phyloP scores from a whole-genome alignment of 1,140 invertebrate species.

The Carposina sasakii region DNA sequence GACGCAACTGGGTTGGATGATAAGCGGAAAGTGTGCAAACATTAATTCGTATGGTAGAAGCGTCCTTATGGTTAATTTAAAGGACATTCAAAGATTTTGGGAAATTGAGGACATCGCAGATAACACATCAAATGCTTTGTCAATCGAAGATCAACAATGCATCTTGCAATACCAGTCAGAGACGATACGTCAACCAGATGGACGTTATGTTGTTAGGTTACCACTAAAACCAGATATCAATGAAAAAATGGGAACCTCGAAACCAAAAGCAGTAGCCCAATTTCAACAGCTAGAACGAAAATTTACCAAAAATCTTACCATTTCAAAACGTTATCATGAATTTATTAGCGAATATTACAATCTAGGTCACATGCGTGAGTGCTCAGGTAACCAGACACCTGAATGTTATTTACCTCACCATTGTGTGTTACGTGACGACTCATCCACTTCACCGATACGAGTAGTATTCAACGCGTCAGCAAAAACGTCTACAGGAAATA shows the following conservation, averaged over 20 bases:
- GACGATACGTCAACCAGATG: background rate
- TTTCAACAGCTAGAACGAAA: conserved; percentile 7
- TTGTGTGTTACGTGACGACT: background rate
- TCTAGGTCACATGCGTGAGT: conserved; percentile 1
- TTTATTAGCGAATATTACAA: conserved; percentile 9
- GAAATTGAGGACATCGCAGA: conserved; percentile 8
- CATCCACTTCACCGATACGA: background rate
- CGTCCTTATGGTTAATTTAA: conserved; percentile 7
- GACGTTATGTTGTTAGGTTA: conserved; percentile 10
- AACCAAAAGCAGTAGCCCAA: conserved; percentile 6
- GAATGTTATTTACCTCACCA: conserved; percentile 12
- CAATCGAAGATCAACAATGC: conserved; percentile 9
- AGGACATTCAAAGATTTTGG: conserved; percentile 12
- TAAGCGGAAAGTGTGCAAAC: conserved; percentile 6
- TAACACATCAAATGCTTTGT: background rate
- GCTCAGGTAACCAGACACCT: background rate
- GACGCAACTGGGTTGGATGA: conserved; percentile 4
- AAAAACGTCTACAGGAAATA: conserved; percentile 1
- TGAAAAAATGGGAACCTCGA: conserved; percentile 8
- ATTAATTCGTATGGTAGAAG: conserved; percentile 4
- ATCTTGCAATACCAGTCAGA: background rate
- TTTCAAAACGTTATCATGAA: background rate
- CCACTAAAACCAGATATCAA: conserved; percentile 5
- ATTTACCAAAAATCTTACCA: background rate
- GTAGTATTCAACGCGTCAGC: conserved; percentile 8